Evolutionary conservation across 2,888 invertebrate genomes (phyloP), one percentile per base, ranked within the genome.

Genomic region (Eristalis arbustorum): DNA sequence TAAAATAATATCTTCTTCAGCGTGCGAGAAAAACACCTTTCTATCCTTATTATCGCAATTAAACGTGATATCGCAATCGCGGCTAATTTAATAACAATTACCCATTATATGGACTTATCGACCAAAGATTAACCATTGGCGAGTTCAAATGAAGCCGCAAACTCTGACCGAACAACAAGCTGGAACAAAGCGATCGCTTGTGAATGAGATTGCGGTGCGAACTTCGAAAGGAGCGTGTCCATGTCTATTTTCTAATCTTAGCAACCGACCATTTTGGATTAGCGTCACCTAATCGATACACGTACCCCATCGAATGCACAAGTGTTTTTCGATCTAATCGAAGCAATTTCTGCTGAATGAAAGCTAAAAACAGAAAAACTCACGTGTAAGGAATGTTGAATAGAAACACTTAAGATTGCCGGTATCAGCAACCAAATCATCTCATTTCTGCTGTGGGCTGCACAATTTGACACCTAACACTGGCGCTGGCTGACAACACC

Each of bases 21-120:
- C 18, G 18, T 49, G 49, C 18, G n/a, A 8, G 49, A 18, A 49
- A 42, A 49, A 49, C 18, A 49, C 18, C 18, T 18, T 8, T 18
- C 18, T 49, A 10, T 49, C 49, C 49, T 23, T 59, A 28, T 59
- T 59, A 25, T 25, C 59, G 59, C n/a, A 57, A 57, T 64, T 56
- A 56, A 57, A 25, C 14, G 11, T 23, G 73, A 63, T 73, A 73
- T 73, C 73, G 14, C n/a, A 56, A 64, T 73, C 14, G 64, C 56
- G 57, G 64, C 25, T 74, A 57, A 64, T 74, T 64, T n/a, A 34
- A 23, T 63, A 22, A 25, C 64, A 73, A 73, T 63, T 56, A 56
- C 37, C 49, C 49, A 49, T 18, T 49, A 49, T 49, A 49, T 49
- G 18, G 18, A n/a, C 18, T 49, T 49, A 49, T 49, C 49, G 49